These are phyloP conservation scores for Kryptolebias ocellatus DNA, from an alignment of 2,797 vertebrate genomes.

Conservation along the genomic window DNA sequence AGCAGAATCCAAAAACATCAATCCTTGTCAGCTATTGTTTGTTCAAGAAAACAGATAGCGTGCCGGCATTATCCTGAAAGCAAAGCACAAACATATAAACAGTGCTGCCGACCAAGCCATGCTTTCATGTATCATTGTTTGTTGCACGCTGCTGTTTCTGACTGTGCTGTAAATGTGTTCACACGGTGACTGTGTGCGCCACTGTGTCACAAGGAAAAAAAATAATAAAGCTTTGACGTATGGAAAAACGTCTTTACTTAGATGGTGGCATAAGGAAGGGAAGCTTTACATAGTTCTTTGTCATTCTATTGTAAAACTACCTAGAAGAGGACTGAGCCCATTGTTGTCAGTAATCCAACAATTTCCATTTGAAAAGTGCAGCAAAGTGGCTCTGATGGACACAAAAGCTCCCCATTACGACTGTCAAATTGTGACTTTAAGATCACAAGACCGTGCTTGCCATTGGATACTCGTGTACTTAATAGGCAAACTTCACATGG, in stretches of 20 bases:
- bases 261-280: conserved; percentile 34
- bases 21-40: conserved; percentile 74
- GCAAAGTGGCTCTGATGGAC: conserved; percentile 66
- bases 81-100: conserved; percentile 33
- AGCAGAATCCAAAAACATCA: conserved; percentile 72
- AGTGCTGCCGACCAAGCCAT: conserved; percentile 24
- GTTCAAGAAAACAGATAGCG: conserved; percentile 42
- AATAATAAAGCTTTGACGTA: conserved; percentile 32
- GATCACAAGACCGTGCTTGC: conserved; percentile 33
- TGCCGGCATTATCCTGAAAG: conserved; percentile 36
- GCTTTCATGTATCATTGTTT: conserved; percentile 60
- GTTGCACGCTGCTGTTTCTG: conserved; percentile 20
- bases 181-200: conserved; percentile 5
- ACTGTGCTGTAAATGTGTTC: conserved; percentile 30
- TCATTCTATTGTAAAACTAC: conserved; percentile 54
- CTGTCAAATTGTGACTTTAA: conserved; percentile 32
- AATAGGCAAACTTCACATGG: conserved; percentile 24
- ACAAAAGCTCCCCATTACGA: conserved; percentile 57
- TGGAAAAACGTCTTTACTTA: conserved; percentile 56
- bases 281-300: conserved; percentile 30
- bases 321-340: conserved; percentile 34
- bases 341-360: conserved; percentile 69
- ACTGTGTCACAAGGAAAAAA: conserved; percentile 24
- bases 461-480: conserved; percentile 30
- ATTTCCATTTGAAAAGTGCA: conserved; percentile 71